phyloP scores from a whole-genome alignment of 92 coral and sea anemone genomes.

The Epizoanthus scotinus region DNA sequence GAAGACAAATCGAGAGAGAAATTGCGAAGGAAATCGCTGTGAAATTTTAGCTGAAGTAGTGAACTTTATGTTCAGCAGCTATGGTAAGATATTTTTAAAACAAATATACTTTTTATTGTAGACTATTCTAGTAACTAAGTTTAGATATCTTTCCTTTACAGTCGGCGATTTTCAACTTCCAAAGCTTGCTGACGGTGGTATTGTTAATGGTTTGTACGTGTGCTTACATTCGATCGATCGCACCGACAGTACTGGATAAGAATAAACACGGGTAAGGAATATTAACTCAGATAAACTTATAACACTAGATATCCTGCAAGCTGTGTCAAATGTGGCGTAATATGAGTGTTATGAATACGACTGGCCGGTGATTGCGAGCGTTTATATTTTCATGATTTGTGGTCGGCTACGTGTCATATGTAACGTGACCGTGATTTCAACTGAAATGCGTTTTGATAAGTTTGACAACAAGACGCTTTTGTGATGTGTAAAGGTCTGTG shows the following conservation, averaged over 20 bases:
- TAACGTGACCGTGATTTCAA: not conserved
- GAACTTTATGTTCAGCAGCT: slow-evolving; percentile 15
- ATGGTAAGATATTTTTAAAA: slow-evolving; percentile 13
- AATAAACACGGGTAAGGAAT: slow-evolving; percentile 93
- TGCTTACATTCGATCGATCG: slow-evolving; percentile 91
- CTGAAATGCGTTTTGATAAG: too few species aligned
- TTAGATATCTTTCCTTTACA: slow-evolving; percentile 33
- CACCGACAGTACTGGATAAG: slow-evolving; percentile 92
- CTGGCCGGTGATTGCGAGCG: not conserved
- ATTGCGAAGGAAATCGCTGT: not conserved
- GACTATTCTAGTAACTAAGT: not conserved
- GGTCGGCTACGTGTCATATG: slow-evolving; percentile 9
- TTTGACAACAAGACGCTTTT: not conserved
- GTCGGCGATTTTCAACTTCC: slow-evolving; percentile 99
- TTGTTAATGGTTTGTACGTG: slow-evolving; percentile 92
- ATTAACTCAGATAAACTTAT: not conserved
- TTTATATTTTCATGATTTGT: too few species aligned
- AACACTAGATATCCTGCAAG: not conserved
- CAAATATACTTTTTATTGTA: not conserved
- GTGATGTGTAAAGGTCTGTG: not conserved
- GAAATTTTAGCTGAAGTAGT: not conserved
- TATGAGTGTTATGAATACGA: not conserved
- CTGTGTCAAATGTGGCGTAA: not conserved
- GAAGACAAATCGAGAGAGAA: not conserved
- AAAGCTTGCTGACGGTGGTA: slow-evolving; percentile 90